A percentile compares a stretch with the other conserved stretches of the same genome.
phyloP scores from a whole-genome alignment of 30 jellyfish, hydroid and myxozoan species.

The Turritopsis dohrnii region DNA sequence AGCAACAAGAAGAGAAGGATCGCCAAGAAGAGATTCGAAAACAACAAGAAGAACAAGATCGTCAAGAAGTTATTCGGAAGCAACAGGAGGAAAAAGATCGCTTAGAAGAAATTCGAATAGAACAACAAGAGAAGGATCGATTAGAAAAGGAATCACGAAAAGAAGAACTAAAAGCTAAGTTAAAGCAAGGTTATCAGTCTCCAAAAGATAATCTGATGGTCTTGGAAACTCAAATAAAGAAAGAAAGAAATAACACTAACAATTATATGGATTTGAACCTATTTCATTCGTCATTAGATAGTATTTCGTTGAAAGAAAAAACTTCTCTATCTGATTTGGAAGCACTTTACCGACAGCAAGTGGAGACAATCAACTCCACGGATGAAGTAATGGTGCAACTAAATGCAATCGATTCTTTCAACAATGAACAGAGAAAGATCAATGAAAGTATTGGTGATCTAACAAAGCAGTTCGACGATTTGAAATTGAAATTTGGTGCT shows the following conservation, averaged over 20 bases:
- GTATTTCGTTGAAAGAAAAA: not conserved
- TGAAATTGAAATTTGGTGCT: conserved; percentile 1
- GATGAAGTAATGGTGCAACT: not conserved
- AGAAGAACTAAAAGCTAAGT: not conserved
- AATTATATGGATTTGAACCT: not conserved
- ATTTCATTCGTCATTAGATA: not conserved
- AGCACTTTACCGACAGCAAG: not conserved
- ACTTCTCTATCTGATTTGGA: not conserved
- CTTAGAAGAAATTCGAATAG: not conserved
- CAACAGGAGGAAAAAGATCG: not conserved
- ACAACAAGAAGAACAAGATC: not conserved
- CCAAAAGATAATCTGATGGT: not conserved
- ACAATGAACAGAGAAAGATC: not conserved
- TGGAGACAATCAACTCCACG: not conserved
- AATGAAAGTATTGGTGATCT: not conserved
- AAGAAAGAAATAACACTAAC: not conserved
- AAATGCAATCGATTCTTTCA: not conserved
- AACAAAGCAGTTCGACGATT: not conserved
- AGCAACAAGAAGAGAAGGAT: not conserved
- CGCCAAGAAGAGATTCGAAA: not conserved
- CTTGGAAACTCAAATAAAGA: not conserved
- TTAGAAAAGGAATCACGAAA: not conserved
- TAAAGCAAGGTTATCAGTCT: not conserved
- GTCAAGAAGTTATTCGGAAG: not conserved
- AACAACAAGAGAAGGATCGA: not conserved